These are phyloP conservation scores for Telmatherina bonti DNA, from an alignment of 2,797 vertebrate genomes.

Conservation along the genomic window DNA sequence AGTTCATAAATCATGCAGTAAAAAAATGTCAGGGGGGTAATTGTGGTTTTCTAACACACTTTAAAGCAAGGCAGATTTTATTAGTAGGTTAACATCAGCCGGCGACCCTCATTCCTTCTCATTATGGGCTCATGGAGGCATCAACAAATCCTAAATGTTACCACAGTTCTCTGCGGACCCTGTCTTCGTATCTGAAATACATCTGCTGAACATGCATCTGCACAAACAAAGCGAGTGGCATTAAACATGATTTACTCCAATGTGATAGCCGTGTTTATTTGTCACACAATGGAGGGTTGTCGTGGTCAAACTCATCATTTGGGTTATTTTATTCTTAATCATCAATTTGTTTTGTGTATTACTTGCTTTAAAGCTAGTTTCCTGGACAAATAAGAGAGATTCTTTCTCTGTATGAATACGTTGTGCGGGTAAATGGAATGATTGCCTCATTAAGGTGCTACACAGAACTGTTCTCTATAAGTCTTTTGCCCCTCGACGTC, in stretches of 20 bases:
- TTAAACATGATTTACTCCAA: slow-evolving; percentile 28
- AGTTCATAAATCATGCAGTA: slow-evolving; percentile 88
- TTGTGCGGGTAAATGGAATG: slow-evolving; percentile 52
- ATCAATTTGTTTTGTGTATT: slow-evolving; percentile 47
- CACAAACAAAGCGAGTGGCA: slow-evolving; percentile 29
- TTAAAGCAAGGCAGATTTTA: slow-evolving; percentile 82
- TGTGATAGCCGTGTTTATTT: slow-evolving; percentile 18
- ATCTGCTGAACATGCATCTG: slow-evolving; percentile 33
- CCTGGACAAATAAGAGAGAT: slow-evolving; percentile 50
- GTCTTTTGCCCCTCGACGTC: slow-evolving; percentile 20
- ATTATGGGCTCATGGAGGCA: slow-evolving; percentile 77
- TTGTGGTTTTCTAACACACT: slow-evolving; percentile 85
- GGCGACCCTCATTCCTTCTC: slow-evolving; percentile 77
- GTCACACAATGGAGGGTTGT: slow-evolving; percentile 25
- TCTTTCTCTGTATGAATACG: slow-evolving; percentile 22
- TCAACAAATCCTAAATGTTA: slow-evolving; percentile 75
- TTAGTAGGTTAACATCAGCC: slow-evolving; percentile 78
- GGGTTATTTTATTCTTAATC: slow-evolving; percentile 33
- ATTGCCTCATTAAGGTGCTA: slow-evolving; percentile 60
- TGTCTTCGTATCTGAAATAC: slow-evolving; percentile 49
- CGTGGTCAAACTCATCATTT: slow-evolving; percentile 34
- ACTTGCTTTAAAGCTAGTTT: slow-evolving; percentile 27
- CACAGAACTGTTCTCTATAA: slow-evolving; percentile 42
- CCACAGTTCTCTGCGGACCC: slow-evolving; percentile 47
- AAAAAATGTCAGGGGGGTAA: slow-evolving; percentile 85